A percentile compares a stretch with the other conserved stretches of the same genome.
Conservation (phyloP, 2,797 vertebrate genomes). For the Cyprinodon diabolis region DNA sequence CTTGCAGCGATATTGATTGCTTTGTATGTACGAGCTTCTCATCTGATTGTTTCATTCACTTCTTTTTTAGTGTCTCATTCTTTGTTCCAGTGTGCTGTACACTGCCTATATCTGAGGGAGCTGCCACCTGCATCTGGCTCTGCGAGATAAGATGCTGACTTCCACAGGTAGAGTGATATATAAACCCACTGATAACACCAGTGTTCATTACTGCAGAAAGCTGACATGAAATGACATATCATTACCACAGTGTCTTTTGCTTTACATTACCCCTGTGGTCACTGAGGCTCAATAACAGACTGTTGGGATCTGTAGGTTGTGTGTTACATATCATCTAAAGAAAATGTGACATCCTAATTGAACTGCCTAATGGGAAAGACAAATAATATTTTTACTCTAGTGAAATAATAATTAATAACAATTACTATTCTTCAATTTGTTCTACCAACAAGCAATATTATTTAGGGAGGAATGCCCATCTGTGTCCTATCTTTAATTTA, state of each 20-base stretch:
- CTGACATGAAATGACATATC: conserved; percentile 46
- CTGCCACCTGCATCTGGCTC: conserved; percentile 44
- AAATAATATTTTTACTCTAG: too few species aligned
- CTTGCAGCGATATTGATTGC: conserved; percentile 56
- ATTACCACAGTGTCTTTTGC: conserved; percentile 31
- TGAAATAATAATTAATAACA: too few species aligned
- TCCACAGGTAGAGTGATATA: conserved; percentile 52
- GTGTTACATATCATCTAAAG: not conserved
- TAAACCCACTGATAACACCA: conserved; percentile 37
- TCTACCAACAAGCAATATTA: not conserved
- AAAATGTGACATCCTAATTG: not conserved
- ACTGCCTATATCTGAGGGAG: conserved; percentile 26
- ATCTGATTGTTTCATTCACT: conserved; percentile 47
- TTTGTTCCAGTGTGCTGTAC: conserved; percentile 20
- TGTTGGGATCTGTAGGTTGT: not conserved
- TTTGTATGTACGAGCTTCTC: conserved; percentile 36
- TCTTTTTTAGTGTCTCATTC: conserved; percentile 10
- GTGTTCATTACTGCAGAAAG: conserved; percentile 23
- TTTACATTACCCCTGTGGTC: conserved; percentile 12
- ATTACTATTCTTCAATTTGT: too few species aligned
- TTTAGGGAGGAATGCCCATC: too few species aligned
- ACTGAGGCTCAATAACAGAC: conserved; percentile 9
- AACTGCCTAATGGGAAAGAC: not conserved
- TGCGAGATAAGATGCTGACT: conserved; percentile 56
- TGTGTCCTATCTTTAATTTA: too few species aligned